A percentile compares a stretch with the other conserved stretches of the same genome.
Conservation (phyloP, 2,797 vertebrate genomes). For the Potorous gilbertii region DNA sequence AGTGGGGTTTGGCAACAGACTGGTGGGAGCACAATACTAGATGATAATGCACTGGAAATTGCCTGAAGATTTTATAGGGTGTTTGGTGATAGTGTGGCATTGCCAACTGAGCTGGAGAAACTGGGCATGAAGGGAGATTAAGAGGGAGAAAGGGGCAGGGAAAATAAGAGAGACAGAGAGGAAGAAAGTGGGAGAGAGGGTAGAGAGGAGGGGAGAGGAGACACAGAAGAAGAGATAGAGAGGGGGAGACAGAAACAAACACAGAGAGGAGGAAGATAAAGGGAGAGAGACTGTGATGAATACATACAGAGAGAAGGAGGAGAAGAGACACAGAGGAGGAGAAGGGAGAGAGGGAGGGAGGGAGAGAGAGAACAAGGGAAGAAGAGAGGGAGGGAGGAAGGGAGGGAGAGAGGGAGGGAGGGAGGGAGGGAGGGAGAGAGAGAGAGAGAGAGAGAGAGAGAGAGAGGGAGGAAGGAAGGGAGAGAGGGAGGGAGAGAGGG, state of each 20-base stretch:
- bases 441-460: accelerated
- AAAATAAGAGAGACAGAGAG: background rate
- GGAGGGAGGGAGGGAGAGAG: background rate
- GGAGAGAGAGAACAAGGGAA: too few species aligned
- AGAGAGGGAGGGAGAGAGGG: accelerated
- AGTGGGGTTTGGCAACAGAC: background rate
- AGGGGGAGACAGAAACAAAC: background rate
- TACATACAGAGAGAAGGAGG: background rate
- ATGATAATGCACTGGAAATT: background rate
- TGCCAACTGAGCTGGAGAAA: constrained; percentile 17
- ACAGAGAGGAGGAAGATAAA: background rate
- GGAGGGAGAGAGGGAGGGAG: background rate
- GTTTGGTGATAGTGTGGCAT: background rate
- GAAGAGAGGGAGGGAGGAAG: background rate
- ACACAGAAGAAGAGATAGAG: too few species aligned
- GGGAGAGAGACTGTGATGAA: background rate
- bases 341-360: too few species aligned
- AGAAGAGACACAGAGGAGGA: background rate
- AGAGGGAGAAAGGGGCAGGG: background rate
- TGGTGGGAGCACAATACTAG: background rate
- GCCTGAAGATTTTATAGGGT: background rate
- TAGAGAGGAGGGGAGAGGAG: too few species aligned
- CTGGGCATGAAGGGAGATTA: background rate
- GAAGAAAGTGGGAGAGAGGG: too few species aligned
- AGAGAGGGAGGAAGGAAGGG: too few species aligned